Evolutionary conservation across 2,113 vertebrate genomes (phyloP), one percentile per base, ranked within the genome.

Genomic region (Brevimyrus niger): DNA sequence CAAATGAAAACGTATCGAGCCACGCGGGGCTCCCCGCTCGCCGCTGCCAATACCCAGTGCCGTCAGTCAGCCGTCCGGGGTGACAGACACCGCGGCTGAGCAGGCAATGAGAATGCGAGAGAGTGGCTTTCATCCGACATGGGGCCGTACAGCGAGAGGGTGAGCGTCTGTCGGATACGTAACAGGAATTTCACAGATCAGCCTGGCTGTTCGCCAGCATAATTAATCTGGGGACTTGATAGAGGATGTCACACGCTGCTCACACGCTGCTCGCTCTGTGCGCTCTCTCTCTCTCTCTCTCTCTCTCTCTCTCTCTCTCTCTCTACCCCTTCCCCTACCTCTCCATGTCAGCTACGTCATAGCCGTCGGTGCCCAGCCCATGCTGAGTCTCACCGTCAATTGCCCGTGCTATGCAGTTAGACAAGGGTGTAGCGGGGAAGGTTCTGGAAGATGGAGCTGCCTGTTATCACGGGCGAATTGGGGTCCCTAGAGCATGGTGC

Each of bases 121-220:
- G 87, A 51, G 87, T 19, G 80, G 51, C 73, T 50, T 27, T 51
- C 51, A 88, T 88, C 58, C 88, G 87, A 88, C 55, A 86, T 35
- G 53, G 73, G 19, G 55, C 44, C 58, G 35, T 44, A 9, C 42
- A 89, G 86, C 90, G 50, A 86, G 89, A 53, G 65, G 87, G 84
- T 76, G 65, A 86, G 89, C 80, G 65, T 88, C 83, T 89, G 89
- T 86, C 86, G 55, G 42, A 76, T 88, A 90, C 46, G 90, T 89
- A 89, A 90, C 91, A 89, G 90, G 91, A 91, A 91, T 92, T 91
- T 90, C 82, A 90, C 91, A 91, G 91, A 91, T 91, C 89, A 89
- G 82, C 44, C 88, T 19, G 87, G 87, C 87, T 90, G 76, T 91
- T 82, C 73, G 89, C 86, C 85, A 76, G 89, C 42, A 48, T 91